Conservation (phyloP, 1,140 invertebrate species). For the Euura lappo region DNA sequence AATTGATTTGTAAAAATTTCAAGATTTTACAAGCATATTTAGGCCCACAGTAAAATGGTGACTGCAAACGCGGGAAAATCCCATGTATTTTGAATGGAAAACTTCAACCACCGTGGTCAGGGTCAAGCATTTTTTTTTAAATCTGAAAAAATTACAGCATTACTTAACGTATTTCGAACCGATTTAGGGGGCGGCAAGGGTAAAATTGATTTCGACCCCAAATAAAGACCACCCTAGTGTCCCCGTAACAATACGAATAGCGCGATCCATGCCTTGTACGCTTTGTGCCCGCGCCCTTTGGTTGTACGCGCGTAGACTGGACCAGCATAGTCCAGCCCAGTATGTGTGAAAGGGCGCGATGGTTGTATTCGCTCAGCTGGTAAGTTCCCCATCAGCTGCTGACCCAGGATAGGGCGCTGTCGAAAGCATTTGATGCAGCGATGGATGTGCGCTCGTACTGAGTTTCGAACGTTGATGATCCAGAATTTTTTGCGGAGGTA, state of each 20-base stretch:
- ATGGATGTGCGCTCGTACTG: slow-evolving; percentile 20
- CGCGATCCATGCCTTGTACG: slow-evolving; percentile 31
- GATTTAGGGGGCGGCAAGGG: too few species aligned
- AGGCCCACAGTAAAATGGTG: too few species aligned
- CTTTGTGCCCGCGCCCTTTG: slow-evolving; percentile 24
- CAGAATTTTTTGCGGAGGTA: slow-evolving; percentile 32
- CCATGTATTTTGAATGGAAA: too few species aligned
- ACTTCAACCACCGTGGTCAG: too few species aligned
- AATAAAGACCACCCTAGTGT: too few species aligned
- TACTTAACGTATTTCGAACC: too few species aligned
- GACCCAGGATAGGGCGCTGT: slow-evolving; percentile 20
- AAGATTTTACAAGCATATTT: too few species aligned
- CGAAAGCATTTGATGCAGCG: slow-evolving; percentile 37
- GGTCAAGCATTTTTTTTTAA: too few species aligned
- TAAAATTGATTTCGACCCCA: too few species aligned
- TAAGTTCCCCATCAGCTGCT: slow-evolving; percentile 43
- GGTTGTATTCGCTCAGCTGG: slow-evolving; percentile 30
- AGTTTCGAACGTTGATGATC: slow-evolving; percentile 26
- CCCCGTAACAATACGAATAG: slow-evolving; percentile 37
- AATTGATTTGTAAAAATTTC: too few species aligned
- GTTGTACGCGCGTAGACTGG: slow-evolving; percentile 37
- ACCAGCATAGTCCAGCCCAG: slow-evolving; percentile 53
- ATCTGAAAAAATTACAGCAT: too few species aligned
- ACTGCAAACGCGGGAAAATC: too few species aligned
- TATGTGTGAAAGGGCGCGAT: slow-evolving; percentile 38